phyloP scores from a whole-genome alignment of 2,113 vertebrate species.

The Melozone crissalis region DNA sequence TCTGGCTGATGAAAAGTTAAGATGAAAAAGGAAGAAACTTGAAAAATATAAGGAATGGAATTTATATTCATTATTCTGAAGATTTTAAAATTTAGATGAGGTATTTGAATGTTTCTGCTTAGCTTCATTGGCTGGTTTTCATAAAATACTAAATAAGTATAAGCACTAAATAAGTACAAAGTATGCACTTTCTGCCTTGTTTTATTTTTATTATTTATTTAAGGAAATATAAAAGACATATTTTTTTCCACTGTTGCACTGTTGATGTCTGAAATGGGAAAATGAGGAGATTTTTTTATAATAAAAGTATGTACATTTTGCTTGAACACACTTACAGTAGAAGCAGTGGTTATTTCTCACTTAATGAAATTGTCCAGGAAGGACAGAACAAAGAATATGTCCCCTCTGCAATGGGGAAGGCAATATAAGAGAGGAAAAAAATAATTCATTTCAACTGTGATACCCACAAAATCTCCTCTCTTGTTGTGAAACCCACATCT shows the following conservation, averaged over 20 bases:
- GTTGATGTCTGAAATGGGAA: neutral
- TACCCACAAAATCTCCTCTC: neutral
- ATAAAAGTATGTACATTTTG: neutral
- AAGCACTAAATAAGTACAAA: neutral
- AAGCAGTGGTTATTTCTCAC: neutral
- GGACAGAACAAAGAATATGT: neutral
- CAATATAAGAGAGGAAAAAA: neutral
- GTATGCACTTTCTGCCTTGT: neutral
- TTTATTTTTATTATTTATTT: neutral
- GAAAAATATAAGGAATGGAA: neutral
- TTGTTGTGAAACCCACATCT: neutral
- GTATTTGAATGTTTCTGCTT: neutral
- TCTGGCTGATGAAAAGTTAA: neutral
- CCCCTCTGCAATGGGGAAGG: neutral
- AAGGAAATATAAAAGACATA: neutral
- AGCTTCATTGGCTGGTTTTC: neutral
- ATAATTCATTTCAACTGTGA: rapidly evolving
- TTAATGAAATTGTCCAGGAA: neutral
- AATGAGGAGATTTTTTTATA: neutral
- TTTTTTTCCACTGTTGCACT: neutral
- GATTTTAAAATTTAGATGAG: neutral
- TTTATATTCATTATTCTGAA: neutral
- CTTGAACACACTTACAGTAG: neutral
- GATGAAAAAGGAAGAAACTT: neutral
- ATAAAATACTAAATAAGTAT: neutral